phyloP scores from a whole-genome alignment of 2,888 invertebrate species.

The Eupithecia subumbrata region DNA sequence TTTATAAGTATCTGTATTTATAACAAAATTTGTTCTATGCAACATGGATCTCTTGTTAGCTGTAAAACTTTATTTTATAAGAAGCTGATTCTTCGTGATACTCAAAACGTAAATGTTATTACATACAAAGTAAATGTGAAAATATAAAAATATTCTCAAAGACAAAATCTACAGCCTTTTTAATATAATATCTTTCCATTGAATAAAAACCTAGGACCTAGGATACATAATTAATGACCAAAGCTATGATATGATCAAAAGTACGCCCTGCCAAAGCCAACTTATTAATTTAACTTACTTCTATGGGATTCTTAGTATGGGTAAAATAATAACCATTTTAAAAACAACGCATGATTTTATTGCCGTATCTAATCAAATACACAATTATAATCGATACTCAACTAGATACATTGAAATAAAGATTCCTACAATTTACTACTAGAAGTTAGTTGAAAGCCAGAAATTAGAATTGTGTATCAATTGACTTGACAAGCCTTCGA shows the following conservation, averaged over 20 bases:
- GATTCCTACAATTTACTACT: constrained; percentile 30
- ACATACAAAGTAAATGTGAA: constrained; percentile 38
- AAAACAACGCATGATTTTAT: constrained; percentile 78
- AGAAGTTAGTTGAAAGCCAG: constrained; percentile 46
- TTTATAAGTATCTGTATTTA: constrained; percentile 26
- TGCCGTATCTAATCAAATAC: constrained; percentile 79
- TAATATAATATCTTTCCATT: background rate
- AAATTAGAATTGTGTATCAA: constrained; percentile 81
- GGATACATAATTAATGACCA: background rate
- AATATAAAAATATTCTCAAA: constrained; percentile 38
- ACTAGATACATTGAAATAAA: constrained; percentile 54
- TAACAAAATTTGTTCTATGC: constrained; percentile 38
- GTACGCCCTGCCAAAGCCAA: background rate
- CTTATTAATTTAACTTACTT: background rate
- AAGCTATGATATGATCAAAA: background rate
- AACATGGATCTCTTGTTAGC: constrained; percentile 44
- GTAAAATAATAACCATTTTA: constrained; percentile 49
- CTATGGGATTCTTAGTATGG: background rate
- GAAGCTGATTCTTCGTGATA: constrained; percentile 44
- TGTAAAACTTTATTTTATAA: constrained; percentile 40
- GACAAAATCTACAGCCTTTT: constrained; percentile 17
- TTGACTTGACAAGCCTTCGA: constrained; percentile 63
- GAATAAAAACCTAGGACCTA: background rate
- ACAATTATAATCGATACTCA: constrained; percentile 77
- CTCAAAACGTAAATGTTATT: constrained; percentile 40